These are phyloP conservation scores for Sorex araneus DNA, from an alignment of 2,113 vertebrate species.

Conservation along the genomic window DNA sequence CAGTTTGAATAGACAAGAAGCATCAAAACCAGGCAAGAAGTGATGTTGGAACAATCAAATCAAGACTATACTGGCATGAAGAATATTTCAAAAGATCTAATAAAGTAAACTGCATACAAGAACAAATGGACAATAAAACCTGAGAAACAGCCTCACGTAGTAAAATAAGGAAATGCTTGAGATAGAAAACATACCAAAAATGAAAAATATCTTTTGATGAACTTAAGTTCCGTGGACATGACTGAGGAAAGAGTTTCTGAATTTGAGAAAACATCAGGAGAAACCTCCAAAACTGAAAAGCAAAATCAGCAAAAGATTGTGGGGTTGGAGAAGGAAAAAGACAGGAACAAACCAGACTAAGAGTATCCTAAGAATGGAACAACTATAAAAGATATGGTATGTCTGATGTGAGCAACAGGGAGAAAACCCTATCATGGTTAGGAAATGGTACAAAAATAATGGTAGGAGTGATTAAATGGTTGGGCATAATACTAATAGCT, in stretches of 20 bases:
- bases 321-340: no score
- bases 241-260: no score
- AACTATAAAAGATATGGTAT: neutral
- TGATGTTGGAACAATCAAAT: neutral
- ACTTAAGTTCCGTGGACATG: no score
- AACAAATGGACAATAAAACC: neutral
- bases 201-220: no score
- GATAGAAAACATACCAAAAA: neutral
- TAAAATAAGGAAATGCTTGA: neutral
- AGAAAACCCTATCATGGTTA: neutral
- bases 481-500: no score
- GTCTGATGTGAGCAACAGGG: neutral
- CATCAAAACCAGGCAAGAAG: no score
- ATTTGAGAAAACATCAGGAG: no score
- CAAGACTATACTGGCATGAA: neutral
- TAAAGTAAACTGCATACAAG: neutral
- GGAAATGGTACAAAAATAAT: neutral
- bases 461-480: neutral
- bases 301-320: neutral
- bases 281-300: constrained; percentile 15
- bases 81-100: neutral
- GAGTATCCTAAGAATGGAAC: neutral
- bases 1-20: neutral
- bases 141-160: neutral
- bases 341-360: neutral